Evolutionary conservation across 2,797 vertebrate species (phyloP).

Genomic region (Acanthopagrus latus): DNA sequence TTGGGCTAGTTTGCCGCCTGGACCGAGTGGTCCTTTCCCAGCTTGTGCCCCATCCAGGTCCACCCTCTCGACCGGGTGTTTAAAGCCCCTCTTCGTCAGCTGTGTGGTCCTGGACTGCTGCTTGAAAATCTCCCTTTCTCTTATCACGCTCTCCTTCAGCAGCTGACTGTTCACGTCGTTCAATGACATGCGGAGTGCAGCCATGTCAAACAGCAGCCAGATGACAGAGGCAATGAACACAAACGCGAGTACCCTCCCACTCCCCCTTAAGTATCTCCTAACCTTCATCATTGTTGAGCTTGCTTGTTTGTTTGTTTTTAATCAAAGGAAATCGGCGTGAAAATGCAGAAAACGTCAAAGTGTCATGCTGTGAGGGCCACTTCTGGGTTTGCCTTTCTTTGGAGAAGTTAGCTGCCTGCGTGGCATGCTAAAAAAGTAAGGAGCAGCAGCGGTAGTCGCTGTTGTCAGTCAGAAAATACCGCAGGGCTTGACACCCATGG

Average conservation of each 20-base stretch:
- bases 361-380: not conserved
- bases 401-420: conserved; percentile 76
- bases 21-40: conserved; percentile 19
- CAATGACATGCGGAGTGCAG: conserved; percentile 91
- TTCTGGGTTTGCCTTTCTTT: conserved; percentile 28
- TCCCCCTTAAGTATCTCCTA: conserved; percentile 91
- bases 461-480: conserved; percentile 21
- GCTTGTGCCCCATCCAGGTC: conserved; percentile 23
- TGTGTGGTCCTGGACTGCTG: conserved; percentile 46
- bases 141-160: conserved; percentile 79
- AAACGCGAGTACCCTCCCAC: conserved; percentile 90
- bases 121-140: conserved; percentile 67
- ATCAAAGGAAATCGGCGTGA: not conserved
- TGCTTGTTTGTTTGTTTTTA: not conserved
- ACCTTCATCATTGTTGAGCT: conserved; percentile 75
- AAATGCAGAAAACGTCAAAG: not conserved
- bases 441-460: conserved; percentile 19
- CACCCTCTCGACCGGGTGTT: conserved; percentile 70
- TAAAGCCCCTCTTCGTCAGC: conserved; percentile 48
- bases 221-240: conserved; percentile 93
- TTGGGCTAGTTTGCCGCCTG: conserved; percentile 39
- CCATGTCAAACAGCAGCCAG: conserved; percentile 97
- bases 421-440: conserved; percentile 72
- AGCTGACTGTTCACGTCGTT: conserved; percentile 85
- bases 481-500: conserved; percentile 19